Evolutionary conservation across 2,797 vertebrate species (phyloP), one percentile per base, ranked within the genome.

Genomic region (Gorsachius magnificus): DNA sequence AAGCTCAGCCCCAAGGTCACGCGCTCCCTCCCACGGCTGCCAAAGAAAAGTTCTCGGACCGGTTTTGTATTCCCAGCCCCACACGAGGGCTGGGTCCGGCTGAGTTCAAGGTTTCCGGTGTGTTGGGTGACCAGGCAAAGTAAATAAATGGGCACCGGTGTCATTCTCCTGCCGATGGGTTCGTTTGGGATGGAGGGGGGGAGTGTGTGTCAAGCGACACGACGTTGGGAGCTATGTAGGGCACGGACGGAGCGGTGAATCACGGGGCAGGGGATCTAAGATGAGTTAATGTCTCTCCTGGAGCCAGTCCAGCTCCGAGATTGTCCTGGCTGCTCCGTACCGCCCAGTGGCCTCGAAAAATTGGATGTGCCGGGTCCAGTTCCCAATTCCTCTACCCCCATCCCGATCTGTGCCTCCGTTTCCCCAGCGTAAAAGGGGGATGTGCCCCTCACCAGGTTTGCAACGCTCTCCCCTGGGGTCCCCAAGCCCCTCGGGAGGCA

Each of bases 391-490:
- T 48, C 57, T 28, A 4, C 6, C 20, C 41, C 63, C 63, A 13
- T 2, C 21, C 31, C 2, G 12, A 21, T 7, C 53, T 0, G 1
- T 66, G 77, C 74, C 87, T 89, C 70, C 2, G 83, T 90, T 92
- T 89, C 87, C 83, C 74, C 18, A 0, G 5, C 1, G 1, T 8
- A n/a, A 6, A n/a, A 46, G 6, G 3, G 54, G 5, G 31, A 5
- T 13, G 0, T 11, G 11, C 2, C 13, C 48, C 45, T 61, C 3
- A 0, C 10, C 1, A 1, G 16, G 43, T 48, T 53, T 9, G 25
- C 33, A 3, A 4, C 0, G 0, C 9, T 22, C 35, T n/a, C 56
- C 16, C 31, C 3, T 20, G 4, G 35, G 29, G n/a, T 48, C 21
- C 6, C 50, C 33, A 5, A 22, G 1, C 14, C 7, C 24, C 29